These are phyloP conservation scores for Cuniculus paca DNA, from an alignment of 2,797 vertebrate genomes.

Conservation along the genomic window DNA sequence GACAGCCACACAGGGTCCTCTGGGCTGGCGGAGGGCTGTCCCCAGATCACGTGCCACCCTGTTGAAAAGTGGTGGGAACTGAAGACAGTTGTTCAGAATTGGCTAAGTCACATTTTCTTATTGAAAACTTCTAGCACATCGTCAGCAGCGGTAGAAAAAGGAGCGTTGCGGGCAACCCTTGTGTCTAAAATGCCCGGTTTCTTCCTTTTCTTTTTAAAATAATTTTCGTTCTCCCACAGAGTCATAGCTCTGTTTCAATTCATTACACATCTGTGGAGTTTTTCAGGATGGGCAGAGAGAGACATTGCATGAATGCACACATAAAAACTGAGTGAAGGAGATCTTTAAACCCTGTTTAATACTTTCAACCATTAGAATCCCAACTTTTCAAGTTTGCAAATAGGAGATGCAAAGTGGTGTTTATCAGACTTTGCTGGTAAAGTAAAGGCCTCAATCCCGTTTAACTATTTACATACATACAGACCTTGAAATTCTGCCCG, in stretches of 20 bases:
- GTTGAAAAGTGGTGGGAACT: neutral
- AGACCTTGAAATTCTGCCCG: neutral
- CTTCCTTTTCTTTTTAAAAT: neutral
- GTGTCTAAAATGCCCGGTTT: constrained; percentile 1
- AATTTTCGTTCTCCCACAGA: neutral
- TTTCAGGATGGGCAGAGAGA: neutral
- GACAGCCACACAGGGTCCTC: neutral
- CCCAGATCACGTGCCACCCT: neutral
- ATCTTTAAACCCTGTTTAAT: neutral
- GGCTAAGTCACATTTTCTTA: neutral
- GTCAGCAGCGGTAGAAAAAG: neutral
- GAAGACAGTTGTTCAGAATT: constrained; percentile 9
- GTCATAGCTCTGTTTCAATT: neutral
- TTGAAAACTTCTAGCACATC: neutral
- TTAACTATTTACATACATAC: neutral
- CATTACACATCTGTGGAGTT: neutral
- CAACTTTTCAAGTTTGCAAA: constrained; percentile 17
- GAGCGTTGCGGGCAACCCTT: neutral
- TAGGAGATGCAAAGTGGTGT: constrained; percentile 23
- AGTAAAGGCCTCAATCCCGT: neutral
- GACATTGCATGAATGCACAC: neutral
- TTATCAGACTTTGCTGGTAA: constrained; percentile 23
- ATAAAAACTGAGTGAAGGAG: neutral
- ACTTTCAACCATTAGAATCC: neutral
- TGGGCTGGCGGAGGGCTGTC: neutral